Percentiles rank a stretch among this genome's conserved stretches.
These are phyloP conservation scores for Diplogasteroides magnus DNA, from an alignment of 1,140 invertebrate genomes.

Conservation along the genomic window DNA sequence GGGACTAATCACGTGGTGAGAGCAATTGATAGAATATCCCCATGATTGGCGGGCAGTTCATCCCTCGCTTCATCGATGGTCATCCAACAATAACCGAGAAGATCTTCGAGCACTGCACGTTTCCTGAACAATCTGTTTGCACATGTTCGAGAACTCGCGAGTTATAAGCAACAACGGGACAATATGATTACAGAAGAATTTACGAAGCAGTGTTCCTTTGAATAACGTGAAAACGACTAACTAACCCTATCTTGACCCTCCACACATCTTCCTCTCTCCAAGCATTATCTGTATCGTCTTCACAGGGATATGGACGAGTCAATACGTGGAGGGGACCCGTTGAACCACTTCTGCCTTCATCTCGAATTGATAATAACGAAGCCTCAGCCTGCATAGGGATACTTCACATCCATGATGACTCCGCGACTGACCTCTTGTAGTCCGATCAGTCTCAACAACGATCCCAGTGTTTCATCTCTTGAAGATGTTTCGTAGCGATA, in stretches of 20 bases:
- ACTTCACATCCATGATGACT: neutral
- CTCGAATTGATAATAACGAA: conserved; percentile 12
- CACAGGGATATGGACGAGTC: conserved; percentile 5
- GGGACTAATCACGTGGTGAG: too few species aligned
- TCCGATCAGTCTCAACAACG: conserved; percentile 24
- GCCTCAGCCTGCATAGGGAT: conserved; percentile 16
- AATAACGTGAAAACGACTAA: too few species aligned
- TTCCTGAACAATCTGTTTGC: too few species aligned
- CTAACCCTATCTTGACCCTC: conserved; percentile 11
- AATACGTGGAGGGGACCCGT: conserved; percentile 17
- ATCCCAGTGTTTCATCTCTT: conserved; percentile 24
- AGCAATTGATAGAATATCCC: too few species aligned
- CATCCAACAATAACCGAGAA: too few species aligned
- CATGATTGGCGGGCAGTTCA: too few species aligned
- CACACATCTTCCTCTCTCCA: conserved; percentile 36
- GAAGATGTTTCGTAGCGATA: conserved; percentile 19
- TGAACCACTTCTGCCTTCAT: conserved; percentile 7
- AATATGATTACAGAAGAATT: too few species aligned
- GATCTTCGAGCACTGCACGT: too few species aligned
- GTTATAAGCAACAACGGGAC: too few species aligned
- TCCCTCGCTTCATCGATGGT: too few species aligned
- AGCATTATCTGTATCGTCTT: conserved; percentile 35
- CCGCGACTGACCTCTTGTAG: conserved; percentile 23
- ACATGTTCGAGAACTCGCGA: too few species aligned
- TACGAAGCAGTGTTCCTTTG: too few species aligned